Conservation (phyloP, 92 coral and sea anemone genomes). For the Paragorgia papillata region DNA sequence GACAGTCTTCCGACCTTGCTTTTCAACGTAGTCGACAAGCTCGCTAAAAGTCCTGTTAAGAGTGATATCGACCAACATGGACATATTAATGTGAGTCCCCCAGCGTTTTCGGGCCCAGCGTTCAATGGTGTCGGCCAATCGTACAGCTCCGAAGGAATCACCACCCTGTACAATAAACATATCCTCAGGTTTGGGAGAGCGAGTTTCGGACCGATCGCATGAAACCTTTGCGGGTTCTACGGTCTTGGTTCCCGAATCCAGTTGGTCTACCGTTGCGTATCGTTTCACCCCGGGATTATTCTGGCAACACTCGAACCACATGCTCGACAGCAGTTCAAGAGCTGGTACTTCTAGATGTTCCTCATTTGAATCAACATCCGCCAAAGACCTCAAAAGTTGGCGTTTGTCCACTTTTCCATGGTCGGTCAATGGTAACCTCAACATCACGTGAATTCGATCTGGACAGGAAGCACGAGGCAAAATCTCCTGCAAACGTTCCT, state of each 20-base stretch:
- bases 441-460: conserved; percentile 67
- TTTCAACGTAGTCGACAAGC: conserved; percentile 64
- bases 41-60: conserved; percentile 68
- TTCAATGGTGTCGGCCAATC: conserved; percentile 70
- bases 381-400: not conserved
- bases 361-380: not conserved
- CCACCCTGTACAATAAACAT: conserved; percentile 81
- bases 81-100: conserved; percentile 38
- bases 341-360: not conserved
- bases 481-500: conserved; percentile 34
- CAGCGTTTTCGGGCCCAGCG: conserved; percentile 51
- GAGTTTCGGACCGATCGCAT: not conserved
- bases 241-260: not conserved
- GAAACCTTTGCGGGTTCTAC: too few species aligned
- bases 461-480: conserved; percentile 74
- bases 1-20: not conserved
- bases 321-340: conserved; percentile 5
- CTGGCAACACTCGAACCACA: conserved; percentile 16
- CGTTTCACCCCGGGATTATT: not conserved
- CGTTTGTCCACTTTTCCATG: conserved; percentile 85
- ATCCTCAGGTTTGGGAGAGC: conserved; percentile 43
- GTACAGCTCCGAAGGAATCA: conserved; percentile 73
- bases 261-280: not conserved
- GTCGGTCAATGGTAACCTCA: conserved; percentile 72
- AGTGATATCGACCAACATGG: conserved; percentile 72